A percentile compares a stretch with the other conserved stretches of the same genome.
phyloP scores from a whole-genome alignment of 2,113 vertebrate species.

The Oreochromis tanganicae region DNA sequence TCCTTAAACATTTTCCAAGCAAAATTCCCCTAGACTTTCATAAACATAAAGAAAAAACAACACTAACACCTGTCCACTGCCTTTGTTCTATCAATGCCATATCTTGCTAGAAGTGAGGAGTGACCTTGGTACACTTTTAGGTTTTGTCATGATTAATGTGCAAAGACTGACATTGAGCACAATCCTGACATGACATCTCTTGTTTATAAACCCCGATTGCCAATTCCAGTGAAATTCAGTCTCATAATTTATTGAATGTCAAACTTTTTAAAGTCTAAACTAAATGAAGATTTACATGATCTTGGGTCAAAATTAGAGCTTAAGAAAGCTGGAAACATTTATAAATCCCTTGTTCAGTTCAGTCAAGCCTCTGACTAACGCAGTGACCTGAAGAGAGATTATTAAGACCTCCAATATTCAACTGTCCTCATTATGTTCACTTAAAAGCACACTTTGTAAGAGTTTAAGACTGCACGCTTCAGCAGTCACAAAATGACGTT shows the following conservation, averaged over 20 bases:
- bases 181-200: not conserved
- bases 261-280: not conserved
- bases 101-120: not conserved
- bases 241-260: slow-evolving; percentile 6
- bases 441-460: not conserved
- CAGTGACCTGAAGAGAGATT: not conserved
- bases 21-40: not conserved
- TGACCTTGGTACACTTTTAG: not conserved
- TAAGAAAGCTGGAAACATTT: not conserved
- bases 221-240: not conserved
- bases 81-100: not conserved
- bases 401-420: not conserved
- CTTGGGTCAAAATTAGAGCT: not conserved
- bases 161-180: not conserved
- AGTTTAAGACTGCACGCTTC: not conserved
- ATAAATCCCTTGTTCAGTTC: not conserved
- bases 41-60: not conserved
- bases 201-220: not conserved
- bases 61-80: not conserved
- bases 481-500: accelerated
- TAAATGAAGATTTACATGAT: not conserved
- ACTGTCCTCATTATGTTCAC: not conserved
- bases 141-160: not conserved
- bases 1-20: not conserved
- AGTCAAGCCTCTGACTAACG: not conserved